These are phyloP conservation scores for Acestrorhynchus altus DNA, from an alignment of 2,797 vertebrate genomes.

Conservation along the genomic window DNA sequence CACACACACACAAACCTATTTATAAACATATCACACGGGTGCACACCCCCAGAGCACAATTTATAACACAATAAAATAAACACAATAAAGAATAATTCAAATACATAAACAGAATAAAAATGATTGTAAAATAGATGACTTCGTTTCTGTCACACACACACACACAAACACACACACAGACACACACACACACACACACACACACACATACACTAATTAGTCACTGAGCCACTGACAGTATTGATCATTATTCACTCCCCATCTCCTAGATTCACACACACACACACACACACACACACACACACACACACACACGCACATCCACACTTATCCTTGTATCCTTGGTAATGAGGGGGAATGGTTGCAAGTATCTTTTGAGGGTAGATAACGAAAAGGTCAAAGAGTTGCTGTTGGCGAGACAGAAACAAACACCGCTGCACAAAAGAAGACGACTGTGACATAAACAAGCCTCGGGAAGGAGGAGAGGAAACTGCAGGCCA, in stretches of 20 bases:
- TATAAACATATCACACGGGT: slow-evolving; percentile 13
- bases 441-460: slow-evolving; percentile 47
- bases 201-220: slow-evolving; percentile 52
- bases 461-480: slow-evolving; percentile 38
- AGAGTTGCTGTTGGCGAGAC: slow-evolving; percentile 48
- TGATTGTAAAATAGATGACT: not conserved
- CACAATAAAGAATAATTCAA: not conserved
- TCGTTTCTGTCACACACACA: not conserved
- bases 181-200: slow-evolving; percentile 15
- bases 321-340: slow-evolving; percentile 20
- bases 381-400: slow-evolving; percentile 62
- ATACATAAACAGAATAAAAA: not conserved
- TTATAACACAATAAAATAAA: slow-evolving; percentile 14
- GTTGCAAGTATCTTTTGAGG: slow-evolving; percentile 61
- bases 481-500: slow-evolving; percentile 5
- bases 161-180: not conserved
- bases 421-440: slow-evolving; percentile 38
- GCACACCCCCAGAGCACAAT: not conserved
- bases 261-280: slow-evolving; percentile 29
- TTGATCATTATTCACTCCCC: slow-evolving; percentile 51
- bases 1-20: slow-evolving; percentile 18
- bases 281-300: slow-evolving; percentile 46
- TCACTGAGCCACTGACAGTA: slow-evolving; percentile 37
- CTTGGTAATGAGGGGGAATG: slow-evolving; percentile 70
- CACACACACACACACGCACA: slow-evolving; percentile 40